Conservation (phyloP, 2,888 invertebrate genomes). For the Acleris holmiana region DNA sequence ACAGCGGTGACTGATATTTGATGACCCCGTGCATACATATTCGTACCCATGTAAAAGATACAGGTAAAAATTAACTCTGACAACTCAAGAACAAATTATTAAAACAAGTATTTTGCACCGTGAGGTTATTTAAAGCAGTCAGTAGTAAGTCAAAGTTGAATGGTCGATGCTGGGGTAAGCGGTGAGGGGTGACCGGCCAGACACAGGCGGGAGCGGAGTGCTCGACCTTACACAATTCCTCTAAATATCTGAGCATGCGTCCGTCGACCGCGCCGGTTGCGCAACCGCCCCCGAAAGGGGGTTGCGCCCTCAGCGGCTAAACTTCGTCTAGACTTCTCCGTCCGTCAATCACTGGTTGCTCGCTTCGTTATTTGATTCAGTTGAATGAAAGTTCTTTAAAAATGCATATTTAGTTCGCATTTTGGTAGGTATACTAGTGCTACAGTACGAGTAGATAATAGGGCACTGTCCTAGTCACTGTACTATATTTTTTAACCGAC, state of each 20-base stretch:
- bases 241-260: constrained; percentile 53
- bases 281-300: constrained; percentile 49
- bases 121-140: constrained; percentile 2
- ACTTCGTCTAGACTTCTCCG: constrained; percentile 5
- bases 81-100: too few species aligned
- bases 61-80: too few species aligned
- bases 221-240: constrained; percentile 66
- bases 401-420: too few species aligned
- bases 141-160: constrained; percentile 53
- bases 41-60: too few species aligned
- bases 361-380: too few species aligned
- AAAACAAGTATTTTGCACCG: too few species aligned
- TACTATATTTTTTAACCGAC: too few species aligned
- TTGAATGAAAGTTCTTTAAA: too few species aligned
- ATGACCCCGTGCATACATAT: constrained; percentile 22
- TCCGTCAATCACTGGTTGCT: too few species aligned
- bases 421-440: too few species aligned
- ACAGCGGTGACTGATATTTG: constrained; percentile 21
- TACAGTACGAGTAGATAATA: too few species aligned
- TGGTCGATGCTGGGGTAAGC: constrained; percentile 65
- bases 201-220: constrained; percentile 52
- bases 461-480: too few species aligned
- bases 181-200: constrained; percentile 68
- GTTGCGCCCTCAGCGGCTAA: constrained; percentile 45
- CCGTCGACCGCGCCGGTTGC: constrained; percentile 65